Percentiles rank a stretch among this genome's conserved stretches.
phyloP scores from a whole-genome alignment of 2,888 invertebrate species.

The Sisyra terminalis region DNA sequence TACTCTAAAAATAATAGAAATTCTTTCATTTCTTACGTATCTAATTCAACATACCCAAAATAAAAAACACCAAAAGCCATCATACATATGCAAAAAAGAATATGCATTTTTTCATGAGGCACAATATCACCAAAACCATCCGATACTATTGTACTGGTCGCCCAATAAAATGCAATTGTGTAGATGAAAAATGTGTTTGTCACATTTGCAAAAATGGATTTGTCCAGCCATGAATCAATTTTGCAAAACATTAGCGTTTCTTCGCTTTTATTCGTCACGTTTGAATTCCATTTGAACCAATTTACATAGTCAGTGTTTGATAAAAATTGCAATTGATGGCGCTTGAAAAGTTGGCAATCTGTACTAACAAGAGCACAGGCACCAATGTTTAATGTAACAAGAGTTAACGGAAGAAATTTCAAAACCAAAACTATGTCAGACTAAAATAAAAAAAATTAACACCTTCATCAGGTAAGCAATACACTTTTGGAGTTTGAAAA shows the following conservation, averaged over 20 bases:
- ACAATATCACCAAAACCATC: conserved; percentile 33
- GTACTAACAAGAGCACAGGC: conserved; percentile 27
- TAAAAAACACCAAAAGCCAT: conserved; percentile 31
- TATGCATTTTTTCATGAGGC: conserved; percentile 27
- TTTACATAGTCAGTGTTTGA: neutral
- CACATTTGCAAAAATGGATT: conserved; percentile 2
- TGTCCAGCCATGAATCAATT: conserved; percentile 15
- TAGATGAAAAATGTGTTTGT: conserved; percentile 24
- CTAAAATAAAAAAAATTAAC: conserved; percentile 22
- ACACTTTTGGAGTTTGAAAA: too few relatives aligned
- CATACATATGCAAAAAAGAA: conserved; percentile 28
- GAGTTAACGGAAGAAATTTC: conserved; percentile 29
- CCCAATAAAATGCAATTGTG: conserved; percentile 31
- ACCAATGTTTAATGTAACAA: conserved; percentile 32
- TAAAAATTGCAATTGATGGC: conserved; percentile 9
- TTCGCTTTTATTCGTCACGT: conserved; percentile 8
- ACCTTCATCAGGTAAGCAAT: too few relatives aligned
- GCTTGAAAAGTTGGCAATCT: conserved; percentile 21
- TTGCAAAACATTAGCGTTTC: conserved; percentile 14
- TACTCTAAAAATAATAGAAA: too few relatives aligned
- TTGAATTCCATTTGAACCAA: conserved; percentile 9
- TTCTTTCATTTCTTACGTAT: conserved; percentile 14
- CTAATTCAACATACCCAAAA: conserved; percentile 25
- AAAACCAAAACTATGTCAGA: conserved; percentile 33
- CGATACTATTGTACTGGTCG: conserved; percentile 29